Percentiles rank a stretch among this genome's conserved stretches.
Conservation (phyloP, 2,888 invertebrate genomes). For the Sicus ferrugineus region DNA sequence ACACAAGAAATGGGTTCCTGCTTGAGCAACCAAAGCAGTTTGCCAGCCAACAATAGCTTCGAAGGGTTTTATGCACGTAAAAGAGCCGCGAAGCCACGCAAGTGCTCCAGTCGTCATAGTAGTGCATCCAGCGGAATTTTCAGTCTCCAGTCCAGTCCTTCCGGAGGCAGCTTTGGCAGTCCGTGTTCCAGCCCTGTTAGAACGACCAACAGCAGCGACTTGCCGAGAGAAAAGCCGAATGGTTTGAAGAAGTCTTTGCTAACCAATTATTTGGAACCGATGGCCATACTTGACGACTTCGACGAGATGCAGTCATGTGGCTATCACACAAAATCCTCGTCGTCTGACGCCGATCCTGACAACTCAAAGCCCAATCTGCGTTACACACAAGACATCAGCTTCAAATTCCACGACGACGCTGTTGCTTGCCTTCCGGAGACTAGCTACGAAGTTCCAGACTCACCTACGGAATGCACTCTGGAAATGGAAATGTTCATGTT, state of each 20-base stretch:
- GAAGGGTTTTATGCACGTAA: constrained; percentile 33
- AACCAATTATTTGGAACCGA: constrained; percentile 35
- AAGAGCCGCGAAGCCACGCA: constrained; percentile 38
- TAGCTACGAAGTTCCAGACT: neutral
- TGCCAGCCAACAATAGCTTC: constrained; percentile 29
- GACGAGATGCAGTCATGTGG: constrained; percentile 46
- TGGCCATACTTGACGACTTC: constrained; percentile 56
- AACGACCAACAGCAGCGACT: no score
- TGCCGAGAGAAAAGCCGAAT: constrained; percentile 11
- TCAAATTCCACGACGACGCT: neutral
- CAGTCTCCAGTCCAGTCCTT: constrained; percentile 41
- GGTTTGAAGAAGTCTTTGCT: neutral
- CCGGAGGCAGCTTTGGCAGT: constrained; percentile 23
- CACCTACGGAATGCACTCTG: constrained; percentile 43
- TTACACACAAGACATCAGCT: constrained; percentile 37
- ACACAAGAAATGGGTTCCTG: constrained; percentile 52
- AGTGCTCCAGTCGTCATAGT: constrained; percentile 39
- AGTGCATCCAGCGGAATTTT: constrained; percentile 42
- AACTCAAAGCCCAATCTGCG: constrained; percentile 17
- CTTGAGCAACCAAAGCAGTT: constrained; percentile 42
- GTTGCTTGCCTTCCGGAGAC: neutral
- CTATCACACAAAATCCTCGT: constrained; percentile 44
- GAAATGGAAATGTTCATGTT: constrained; percentile 63
- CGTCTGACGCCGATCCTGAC: constrained; percentile 6
- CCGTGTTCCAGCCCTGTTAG: no score